Percentiles rank a stretch among this genome's conserved stretches.
phyloP scores from a whole-genome alignment of 1,140 invertebrate species.

The Ylistrum balloti region DNA sequence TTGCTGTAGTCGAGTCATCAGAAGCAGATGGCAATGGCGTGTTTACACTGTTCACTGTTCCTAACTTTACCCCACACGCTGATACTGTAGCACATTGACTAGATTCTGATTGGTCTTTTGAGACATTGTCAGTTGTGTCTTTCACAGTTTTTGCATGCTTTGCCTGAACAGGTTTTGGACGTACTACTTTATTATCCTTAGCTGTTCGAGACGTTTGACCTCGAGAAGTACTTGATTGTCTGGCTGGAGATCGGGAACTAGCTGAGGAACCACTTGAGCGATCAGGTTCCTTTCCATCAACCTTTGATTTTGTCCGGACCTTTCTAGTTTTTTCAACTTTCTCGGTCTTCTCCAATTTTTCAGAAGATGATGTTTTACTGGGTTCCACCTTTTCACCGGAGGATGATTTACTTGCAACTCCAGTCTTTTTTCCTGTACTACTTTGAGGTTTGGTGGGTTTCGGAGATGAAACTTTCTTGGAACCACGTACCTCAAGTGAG shows the following conservation, averaged over 20 bases:
- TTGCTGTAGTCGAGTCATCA: background rate
- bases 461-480: constrained; percentile 13
- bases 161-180: constrained; percentile 5
- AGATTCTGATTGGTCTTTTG: constrained; percentile 29
- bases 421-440: background rate
- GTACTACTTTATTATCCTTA: background rate
- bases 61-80: background rate
- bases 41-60: background rate
- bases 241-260: background rate
- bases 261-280: background rate
- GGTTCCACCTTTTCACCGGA: background rate
- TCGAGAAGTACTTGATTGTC: background rate
- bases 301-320: constrained; percentile 1
- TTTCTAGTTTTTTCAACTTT: background rate
- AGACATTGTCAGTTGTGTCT: background rate
- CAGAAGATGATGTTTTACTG: too few relatives aligned
- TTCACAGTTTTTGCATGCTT: background rate
- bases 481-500: background rate
- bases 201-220: background rate
- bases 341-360: background rate
- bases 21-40: background rate
- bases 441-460: constrained; percentile 14
- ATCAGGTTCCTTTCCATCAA: background rate
- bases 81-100: background rate
- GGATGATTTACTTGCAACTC: background rate